These are phyloP conservation scores for Trissolcus basalis DNA, from an alignment of 1,140 invertebrate species.

Conservation along the genomic window DNA sequence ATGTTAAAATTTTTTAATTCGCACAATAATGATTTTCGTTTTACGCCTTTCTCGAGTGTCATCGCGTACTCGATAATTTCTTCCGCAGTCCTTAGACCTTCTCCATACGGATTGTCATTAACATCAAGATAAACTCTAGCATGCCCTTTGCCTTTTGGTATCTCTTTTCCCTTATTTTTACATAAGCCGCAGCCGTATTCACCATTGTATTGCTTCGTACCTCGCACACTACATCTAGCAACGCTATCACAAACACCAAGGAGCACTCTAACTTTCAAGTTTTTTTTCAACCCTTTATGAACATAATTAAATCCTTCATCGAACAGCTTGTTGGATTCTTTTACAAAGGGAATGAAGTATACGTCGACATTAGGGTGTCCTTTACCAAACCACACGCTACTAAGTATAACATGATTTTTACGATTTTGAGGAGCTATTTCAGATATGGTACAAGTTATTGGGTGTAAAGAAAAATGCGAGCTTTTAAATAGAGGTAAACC, in stretches of 20 bases:
- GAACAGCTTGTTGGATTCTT: conserved; percentile 22
- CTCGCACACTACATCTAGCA: conserved; percentile 35
- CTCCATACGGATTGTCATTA: conserved; percentile 30
- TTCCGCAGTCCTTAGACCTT: too few species aligned
- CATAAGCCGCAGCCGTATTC: conserved; percentile 60
- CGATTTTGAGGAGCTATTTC: neutral
- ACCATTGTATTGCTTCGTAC: conserved; percentile 53
- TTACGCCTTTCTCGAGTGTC: too few species aligned
- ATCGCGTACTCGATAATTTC: too few species aligned
- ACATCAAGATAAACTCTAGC: conserved; percentile 37
- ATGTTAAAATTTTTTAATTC: too few species aligned
- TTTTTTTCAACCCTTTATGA: conserved; percentile 8
- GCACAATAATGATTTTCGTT: too few species aligned
- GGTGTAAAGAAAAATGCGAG: conserved; percentile 31
- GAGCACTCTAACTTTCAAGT: conserved; percentile 36
- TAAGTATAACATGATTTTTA: conserved; percentile 24
- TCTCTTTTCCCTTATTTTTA: conserved; percentile 42
- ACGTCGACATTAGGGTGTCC: too few species aligned
- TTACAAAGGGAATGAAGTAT: too few species aligned
- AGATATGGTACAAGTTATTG: conserved; percentile 39
- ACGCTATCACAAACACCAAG: conserved; percentile 49
- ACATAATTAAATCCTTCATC: conserved; percentile 41
- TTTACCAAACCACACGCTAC: conserved; percentile 30
- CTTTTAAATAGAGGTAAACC: conserved; percentile 35
- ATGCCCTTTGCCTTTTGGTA: conserved; percentile 26